Conservation (phyloP, 1,140 invertebrate species). For the Pseudomyrmex sp. region DNA sequence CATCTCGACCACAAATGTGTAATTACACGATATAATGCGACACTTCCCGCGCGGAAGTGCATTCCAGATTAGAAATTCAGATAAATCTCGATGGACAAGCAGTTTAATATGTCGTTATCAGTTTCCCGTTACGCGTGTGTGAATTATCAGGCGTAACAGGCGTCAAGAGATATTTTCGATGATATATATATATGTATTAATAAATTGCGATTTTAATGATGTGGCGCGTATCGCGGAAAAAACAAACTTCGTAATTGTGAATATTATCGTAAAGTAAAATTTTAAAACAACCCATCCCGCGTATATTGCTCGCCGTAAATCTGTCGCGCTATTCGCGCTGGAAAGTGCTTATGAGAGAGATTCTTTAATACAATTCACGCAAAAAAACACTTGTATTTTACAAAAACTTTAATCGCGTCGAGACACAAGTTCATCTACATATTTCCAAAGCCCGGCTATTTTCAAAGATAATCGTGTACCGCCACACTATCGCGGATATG, state of each 20-base stretch:
- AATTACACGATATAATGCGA: neutral
- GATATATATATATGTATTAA: neutral
- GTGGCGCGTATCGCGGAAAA: neutral
- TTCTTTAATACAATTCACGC: too few relatives aligned
- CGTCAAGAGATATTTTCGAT: neutral
- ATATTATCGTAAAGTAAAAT: neutral
- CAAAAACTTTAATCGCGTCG: neutral
- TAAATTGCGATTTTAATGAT: conserved; percentile 7
- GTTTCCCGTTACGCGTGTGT: neutral
- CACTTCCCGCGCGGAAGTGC: neutral
- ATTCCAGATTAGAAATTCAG: conserved; percentile 3
- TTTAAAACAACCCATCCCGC: neutral
- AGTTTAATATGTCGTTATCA: conserved; percentile 28
- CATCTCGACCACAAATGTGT: neutral
- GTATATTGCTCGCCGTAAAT: conserved; percentile 8
- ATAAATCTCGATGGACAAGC: conserved; percentile 1
- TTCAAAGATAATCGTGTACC: conserved; percentile 9
- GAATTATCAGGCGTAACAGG: neutral
- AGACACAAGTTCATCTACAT: conserved; percentile 14
- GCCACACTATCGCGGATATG: neutral
- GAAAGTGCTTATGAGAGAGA: too few relatives aligned
- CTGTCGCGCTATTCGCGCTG: neutral
- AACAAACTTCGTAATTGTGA: conserved; percentile 5
- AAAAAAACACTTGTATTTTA: too few relatives aligned
- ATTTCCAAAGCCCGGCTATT: neutral